phyloP scores from a whole-genome alignment of 2,113 vertebrate genomes.

The Lasiurus cinereus region DNA sequence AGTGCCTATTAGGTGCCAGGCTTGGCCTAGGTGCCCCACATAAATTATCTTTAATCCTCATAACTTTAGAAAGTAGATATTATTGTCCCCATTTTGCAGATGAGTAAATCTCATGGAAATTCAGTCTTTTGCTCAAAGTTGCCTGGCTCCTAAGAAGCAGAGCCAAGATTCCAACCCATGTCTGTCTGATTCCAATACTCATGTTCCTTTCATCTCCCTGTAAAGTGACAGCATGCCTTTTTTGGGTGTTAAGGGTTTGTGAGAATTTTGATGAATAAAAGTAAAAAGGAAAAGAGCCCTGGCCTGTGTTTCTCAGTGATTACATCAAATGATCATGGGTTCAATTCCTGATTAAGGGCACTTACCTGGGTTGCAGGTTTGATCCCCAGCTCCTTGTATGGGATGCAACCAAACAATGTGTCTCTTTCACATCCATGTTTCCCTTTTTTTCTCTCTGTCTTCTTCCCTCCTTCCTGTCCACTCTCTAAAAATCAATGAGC shows the following conservation, averaged over 20 bases:
- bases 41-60: background rate
- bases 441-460: too few relatives aligned
- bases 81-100: background rate
- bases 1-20: background rate
- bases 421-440: too few relatives aligned
- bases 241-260: background rate
- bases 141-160: background rate
- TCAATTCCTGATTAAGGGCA: too few relatives aligned
- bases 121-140: background rate
- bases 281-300: background rate
- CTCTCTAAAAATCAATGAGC: too few relatives aligned
- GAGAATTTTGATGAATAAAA: slow-evolving; percentile 25
- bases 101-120: background rate
- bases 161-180: background rate
- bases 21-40: background rate
- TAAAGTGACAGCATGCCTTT: background rate
- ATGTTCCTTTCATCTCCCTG: background rate
- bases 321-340: too few relatives aligned
- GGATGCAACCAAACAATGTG: too few relatives aligned
- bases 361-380: too few relatives aligned
- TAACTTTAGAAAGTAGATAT: background rate
- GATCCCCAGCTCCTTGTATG: too few relatives aligned
- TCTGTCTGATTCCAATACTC: background rate
- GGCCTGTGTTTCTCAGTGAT: background rate
- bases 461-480: too few relatives aligned